phyloP scores from a whole-genome alignment of 2,888 invertebrate species.

The Synanthedon andrenaeformis region DNA sequence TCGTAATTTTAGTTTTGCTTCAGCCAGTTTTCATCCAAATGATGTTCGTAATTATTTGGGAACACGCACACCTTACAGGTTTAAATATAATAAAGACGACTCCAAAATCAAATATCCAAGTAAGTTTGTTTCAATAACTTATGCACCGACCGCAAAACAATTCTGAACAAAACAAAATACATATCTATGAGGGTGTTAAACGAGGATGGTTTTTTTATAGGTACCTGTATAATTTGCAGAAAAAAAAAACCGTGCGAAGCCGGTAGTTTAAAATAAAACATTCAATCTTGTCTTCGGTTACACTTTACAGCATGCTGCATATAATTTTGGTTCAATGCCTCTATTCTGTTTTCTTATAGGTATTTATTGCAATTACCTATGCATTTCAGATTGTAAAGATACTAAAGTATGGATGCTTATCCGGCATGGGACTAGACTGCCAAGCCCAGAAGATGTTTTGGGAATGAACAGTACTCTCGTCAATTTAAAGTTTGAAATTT shows the following conservation, averaged over 20 bases:
- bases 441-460: slow-evolving; percentile 69
- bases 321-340: no score
- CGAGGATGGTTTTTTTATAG: no score
- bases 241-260: no score
- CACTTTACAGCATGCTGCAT: no score
- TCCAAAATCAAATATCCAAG: slow-evolving; percentile 70
- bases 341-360: no score
- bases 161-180: no score
- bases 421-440: slow-evolving; percentile 84
- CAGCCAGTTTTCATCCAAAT: slow-evolving; percentile 3
- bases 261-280: no score
- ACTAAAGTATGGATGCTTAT: slow-evolving; percentile 80
- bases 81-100: slow-evolving; percentile 74
- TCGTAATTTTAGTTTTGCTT: background rate
- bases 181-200: no score
- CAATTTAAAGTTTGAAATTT: slow-evolving; percentile 63
- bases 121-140: slow-evolving; percentile 26
- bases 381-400: slow-evolving; percentile 71
- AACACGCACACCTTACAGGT: slow-evolving; percentile 81
- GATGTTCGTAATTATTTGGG: slow-evolving; percentile 64
- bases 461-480: slow-evolving; percentile 65
- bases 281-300: no score
- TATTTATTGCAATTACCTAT: background rate
- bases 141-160: no score
- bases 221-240: no score